Percentiles rank a stretch among this genome's conserved stretches.
Evolutionary conservation across 2,888 invertebrate genomes (phyloP).

Genomic region (Campoplex capitator): DNA sequence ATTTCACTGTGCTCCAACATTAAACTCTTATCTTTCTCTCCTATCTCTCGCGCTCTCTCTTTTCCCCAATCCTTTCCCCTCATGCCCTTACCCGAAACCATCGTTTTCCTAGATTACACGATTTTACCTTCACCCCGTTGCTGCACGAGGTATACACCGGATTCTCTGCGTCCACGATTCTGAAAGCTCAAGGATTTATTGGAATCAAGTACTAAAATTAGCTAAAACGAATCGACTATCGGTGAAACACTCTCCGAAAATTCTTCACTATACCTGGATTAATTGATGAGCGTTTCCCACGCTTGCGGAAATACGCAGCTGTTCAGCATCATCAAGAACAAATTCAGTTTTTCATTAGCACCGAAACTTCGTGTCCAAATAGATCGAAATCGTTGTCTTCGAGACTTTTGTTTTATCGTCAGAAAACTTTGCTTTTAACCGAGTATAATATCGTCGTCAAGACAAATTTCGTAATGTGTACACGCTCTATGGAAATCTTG

Average conservation of each 20-base stretch:
- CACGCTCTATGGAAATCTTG: too few relatives aligned
- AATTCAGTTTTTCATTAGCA: neutral
- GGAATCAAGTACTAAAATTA: neutral
- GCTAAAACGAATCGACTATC: neutral
- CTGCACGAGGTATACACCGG: neutral
- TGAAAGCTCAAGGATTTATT: neutral
- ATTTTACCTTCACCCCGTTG: neutral
- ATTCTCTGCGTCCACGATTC: neutral
- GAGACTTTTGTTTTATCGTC: too few relatives aligned
- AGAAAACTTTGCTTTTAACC: too few relatives aligned
- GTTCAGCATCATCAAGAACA: neutral
- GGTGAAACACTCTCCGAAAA: neutral
- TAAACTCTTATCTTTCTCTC: neutral
- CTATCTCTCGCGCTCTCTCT: neutral
- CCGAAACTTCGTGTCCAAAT: neutral
- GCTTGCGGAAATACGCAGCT: neutral
- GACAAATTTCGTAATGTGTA: too few relatives aligned
- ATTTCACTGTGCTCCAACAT: conserved; percentile 3
- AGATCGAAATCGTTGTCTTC: neutral
- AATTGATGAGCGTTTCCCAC: neutral
- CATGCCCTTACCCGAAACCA: neutral
- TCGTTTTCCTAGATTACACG: conserved; percentile 1
- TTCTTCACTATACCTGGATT: neutral
- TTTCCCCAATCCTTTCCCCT: neutral
- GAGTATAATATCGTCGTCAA: too few relatives aligned